Conservation (phyloP, 1,140 invertebrate species). For the Cataglyphis hispanica region DNA sequence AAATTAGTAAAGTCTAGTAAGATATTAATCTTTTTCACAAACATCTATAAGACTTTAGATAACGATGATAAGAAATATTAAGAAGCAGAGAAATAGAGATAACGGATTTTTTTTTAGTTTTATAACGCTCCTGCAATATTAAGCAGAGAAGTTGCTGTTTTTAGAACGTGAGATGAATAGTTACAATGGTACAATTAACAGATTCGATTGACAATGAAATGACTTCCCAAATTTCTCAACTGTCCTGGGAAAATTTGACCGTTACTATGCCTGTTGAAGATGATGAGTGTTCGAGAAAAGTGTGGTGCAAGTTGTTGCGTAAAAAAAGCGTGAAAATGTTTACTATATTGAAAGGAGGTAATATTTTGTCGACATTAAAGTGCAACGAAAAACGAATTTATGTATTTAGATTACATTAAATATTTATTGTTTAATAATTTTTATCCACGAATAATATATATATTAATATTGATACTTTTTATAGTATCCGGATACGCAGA, state of each 20-base stretch:
- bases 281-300: neutral
- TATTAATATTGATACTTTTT: slow-evolving; percentile 7
- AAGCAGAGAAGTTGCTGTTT: neutral
- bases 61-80: slow-evolving; percentile 54
- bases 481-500: slow-evolving; percentile 68
- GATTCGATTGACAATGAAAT: neutral
- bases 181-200: neutral
- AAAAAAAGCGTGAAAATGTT: neutral
- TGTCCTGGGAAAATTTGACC: slow-evolving; percentile 59
- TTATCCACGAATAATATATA: neutral
- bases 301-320: neutral
- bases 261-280: neutral
- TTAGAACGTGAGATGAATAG: neutral
- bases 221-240: neutral
- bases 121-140: neutral
- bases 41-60: slow-evolving; percentile 27
- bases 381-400: neutral
- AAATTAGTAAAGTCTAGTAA: neutral
- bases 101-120: neutral
- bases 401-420: neutral
- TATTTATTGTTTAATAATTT: neutral
- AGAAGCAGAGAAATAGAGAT: neutral
- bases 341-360: slow-evolving; percentile 60
- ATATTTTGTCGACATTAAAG: slow-evolving; percentile 1
- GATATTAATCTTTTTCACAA: neutral